These are phyloP conservation scores for Amiota minor DNA, from an alignment of 2,888 invertebrate genomes.

Conservation along the genomic window DNA sequence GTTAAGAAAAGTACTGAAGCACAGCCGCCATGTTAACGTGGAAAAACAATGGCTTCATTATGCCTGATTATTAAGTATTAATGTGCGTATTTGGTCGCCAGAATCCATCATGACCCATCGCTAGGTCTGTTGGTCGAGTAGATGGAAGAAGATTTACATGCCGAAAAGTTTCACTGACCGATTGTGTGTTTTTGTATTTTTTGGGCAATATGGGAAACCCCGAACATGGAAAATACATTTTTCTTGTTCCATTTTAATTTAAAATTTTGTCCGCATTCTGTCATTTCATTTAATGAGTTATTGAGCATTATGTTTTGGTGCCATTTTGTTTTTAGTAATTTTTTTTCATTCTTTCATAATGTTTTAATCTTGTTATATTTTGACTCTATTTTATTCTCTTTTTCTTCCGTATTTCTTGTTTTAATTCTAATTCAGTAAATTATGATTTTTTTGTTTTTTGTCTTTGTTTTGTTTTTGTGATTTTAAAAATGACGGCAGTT, in stretches of 20 bases:
- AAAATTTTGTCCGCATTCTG: background rate
- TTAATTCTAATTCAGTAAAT: slow-evolving; percentile 1
- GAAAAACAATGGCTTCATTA: background rate
- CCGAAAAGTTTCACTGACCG: background rate
- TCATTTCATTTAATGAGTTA: slow-evolving; percentile 3
- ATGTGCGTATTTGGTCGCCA: slow-evolving; percentile 22
- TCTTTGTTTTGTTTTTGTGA: background rate
- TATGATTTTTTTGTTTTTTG: background rate
- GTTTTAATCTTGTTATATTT: too few species aligned
- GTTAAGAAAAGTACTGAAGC: slow-evolving; percentile 12
- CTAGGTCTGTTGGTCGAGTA: background rate
- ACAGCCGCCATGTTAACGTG: background rate
- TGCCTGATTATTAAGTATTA: slow-evolving; percentile 21
- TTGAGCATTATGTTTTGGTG: background rate
- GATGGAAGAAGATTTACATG: background rate
- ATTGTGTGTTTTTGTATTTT: background rate
- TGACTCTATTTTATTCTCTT: too few species aligned
- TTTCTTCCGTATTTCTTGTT: background rate
- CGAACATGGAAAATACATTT: background rate
- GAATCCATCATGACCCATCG: background rate
- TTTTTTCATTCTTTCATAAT: too few species aligned
- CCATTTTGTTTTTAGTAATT: background rate
- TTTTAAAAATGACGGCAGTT: too few species aligned
- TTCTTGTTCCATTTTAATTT: background rate
- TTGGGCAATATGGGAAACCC: background rate